Conservation (phyloP, 2,888 invertebrate species). For the Mesoligia furuncula region DNA sequence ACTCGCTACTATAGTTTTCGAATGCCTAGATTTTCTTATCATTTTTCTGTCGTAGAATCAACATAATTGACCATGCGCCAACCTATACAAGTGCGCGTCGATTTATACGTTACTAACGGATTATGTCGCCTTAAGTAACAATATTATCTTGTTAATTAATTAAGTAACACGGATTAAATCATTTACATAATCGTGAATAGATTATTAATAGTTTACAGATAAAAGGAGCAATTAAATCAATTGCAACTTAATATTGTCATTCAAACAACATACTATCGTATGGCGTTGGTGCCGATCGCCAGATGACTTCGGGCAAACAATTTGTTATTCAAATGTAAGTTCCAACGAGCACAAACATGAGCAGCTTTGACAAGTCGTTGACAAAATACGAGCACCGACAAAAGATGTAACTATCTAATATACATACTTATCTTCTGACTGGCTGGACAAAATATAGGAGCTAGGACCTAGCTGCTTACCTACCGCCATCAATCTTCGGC, state of each 20-base stretch:
- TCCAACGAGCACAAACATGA: slow-evolving; percentile 70
- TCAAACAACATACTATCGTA: slow-evolving; percentile 61
- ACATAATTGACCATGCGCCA: slow-evolving; percentile 46
- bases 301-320: slow-evolving; percentile 69
- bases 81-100: slow-evolving; percentile 27
- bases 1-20: slow-evolving; percentile 68
- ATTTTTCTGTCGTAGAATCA: slow-evolving; percentile 64
- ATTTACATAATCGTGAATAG: slow-evolving; percentile 64
- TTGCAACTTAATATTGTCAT: slow-evolving; percentile 68
- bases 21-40: slow-evolving; percentile 76
- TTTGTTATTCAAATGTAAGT: slow-evolving; percentile 77
- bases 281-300: slow-evolving; percentile 57
- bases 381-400: slow-evolving; percentile 70
- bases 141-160: slow-evolving; percentile 66
- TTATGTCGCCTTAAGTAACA: slow-evolving; percentile 46
- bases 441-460: slow-evolving; percentile 50
- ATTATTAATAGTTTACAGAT: slow-evolving; percentile 60
- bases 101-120: slow-evolving; percentile 41
- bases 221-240: slow-evolving; percentile 61
- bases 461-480: slow-evolving; percentile 37
- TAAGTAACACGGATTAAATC: slow-evolving; percentile 55
- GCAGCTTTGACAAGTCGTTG: slow-evolving; percentile 72
- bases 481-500: slow-evolving; percentile 55
- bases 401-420: slow-evolving; percentile 64
- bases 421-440: slow-evolving; percentile 51